phyloP scores from a whole-genome alignment of 2,797 vertebrate species.

The Microctenopoma steveboyesi region DNA sequence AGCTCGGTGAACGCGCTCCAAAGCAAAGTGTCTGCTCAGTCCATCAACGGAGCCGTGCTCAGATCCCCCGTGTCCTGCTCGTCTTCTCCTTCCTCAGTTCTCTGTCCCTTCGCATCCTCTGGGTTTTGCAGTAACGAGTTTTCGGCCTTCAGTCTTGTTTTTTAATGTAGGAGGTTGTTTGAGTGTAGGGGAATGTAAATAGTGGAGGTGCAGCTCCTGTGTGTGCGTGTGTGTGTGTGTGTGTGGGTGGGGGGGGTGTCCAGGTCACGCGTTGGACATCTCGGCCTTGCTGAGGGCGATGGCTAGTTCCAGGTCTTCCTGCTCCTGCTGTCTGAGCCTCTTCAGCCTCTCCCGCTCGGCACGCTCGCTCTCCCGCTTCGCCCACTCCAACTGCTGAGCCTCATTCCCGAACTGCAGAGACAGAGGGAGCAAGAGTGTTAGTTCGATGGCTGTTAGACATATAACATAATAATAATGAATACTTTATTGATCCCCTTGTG shows the following conservation, averaged over 20 bases:
- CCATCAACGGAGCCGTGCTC: no score
- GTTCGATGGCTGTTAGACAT: no score
- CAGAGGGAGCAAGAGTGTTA: conserved; percentile 2
- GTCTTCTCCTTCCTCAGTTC: not conserved
- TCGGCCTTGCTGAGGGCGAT: conserved; percentile 99
- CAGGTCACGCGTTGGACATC: conserved; percentile 91
- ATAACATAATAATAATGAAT: no score
- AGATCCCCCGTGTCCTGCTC: not conserved
- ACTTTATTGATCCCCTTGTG: no score
- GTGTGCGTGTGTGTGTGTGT: conserved; percentile 14
- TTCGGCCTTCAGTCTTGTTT: not conserved
- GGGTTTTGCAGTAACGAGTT: conserved; percentile 20
- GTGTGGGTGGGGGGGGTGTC: not conserved
- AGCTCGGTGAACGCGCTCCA: no score
- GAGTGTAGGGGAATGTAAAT: conserved; percentile 12
- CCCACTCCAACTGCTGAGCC: conserved; percentile 98
- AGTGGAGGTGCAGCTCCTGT: conserved; percentile 8
- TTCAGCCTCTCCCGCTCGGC: conserved; percentile 95
- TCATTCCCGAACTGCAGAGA: conserved; percentile 93
- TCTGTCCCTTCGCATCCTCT: conserved; percentile 25
- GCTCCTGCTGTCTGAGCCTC: conserved; percentile 93
- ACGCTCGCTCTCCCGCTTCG: conserved; percentile 95
- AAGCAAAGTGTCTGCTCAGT: no score
- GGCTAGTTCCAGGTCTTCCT: conserved; percentile 97
- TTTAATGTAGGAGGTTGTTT: conserved; percentile 18